phyloP scores from a whole-genome alignment of 1,140 invertebrate species.

The Sycophila sp. region DNA sequence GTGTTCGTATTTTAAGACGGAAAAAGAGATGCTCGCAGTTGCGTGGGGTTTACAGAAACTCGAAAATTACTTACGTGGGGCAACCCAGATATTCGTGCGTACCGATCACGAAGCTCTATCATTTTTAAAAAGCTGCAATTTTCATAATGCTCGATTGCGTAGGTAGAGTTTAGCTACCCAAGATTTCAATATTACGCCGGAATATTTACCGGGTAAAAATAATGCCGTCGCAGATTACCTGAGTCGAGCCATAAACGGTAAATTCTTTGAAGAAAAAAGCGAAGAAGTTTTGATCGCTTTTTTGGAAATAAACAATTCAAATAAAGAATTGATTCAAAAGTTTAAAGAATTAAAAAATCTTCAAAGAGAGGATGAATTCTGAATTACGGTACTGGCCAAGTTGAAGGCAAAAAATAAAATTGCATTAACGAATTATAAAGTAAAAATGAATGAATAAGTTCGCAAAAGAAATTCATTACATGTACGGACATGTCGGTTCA shows the following conservation, averaged over 20 bases:
- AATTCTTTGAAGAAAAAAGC: conserved; percentile 30
- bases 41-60: conserved; percentile 28
- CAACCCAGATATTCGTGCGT: background rate
- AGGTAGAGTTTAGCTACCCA: conserved; percentile 51
- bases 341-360: background rate
- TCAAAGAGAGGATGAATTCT: background rate
- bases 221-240: conserved; percentile 54
- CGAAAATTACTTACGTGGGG: conserved; percentile 9
- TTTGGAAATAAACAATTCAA: background rate
- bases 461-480: conserved; percentile 34
- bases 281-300: background rate
- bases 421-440: conserved; percentile 1
- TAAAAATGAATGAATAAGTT: background rate
- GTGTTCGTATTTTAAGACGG: background rate
- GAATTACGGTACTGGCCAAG: background rate
- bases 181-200: conserved; percentile 41
- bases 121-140: conserved; percentile 21
- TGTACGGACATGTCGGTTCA: conserved; percentile 34
- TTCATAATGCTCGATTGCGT: conserved; percentile 35
- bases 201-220: conserved; percentile 46
- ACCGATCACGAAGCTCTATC: conserved; percentile 29
- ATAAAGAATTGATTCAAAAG: background rate
- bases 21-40: conserved; percentile 20
- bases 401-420: background rate
- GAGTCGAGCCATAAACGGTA: too few relatives aligned